Percentiles rank a stretch among this genome's conserved stretches.
These are phyloP conservation scores for Atta texana DNA, from an alignment of 1,140 invertebrate genomes.

Conservation along the genomic window DNA sequence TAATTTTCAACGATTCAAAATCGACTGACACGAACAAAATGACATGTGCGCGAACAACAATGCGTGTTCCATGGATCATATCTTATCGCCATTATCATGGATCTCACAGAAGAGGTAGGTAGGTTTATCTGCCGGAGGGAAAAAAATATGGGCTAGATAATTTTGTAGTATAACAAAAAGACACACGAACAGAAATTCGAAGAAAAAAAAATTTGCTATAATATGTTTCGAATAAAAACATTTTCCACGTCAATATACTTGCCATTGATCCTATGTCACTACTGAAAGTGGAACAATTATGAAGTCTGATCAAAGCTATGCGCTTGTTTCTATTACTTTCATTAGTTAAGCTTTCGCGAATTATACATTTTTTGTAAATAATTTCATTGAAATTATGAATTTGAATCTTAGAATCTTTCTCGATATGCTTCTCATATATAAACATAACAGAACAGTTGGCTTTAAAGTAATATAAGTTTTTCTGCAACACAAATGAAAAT, in stretches of 20 bases:
- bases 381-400: not conserved
- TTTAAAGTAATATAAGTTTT: not conserved
- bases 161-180: slow-evolving; percentile 68
- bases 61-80: slow-evolving; percentile 70
- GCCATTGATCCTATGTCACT: not conserved
- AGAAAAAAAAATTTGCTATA: not conserved
- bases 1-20: slow-evolving; percentile 48
- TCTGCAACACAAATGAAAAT: slow-evolving; percentile 31
- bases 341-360: not conserved
- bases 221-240: not conserved
- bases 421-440: not conserved
- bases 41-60: slow-evolving; percentile 71
- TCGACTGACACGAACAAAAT: slow-evolving; percentile 45
- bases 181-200: not conserved
- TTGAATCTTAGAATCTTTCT: not conserved
- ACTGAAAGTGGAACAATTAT: not conserved
- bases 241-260: slow-evolving; percentile 10
- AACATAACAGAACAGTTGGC: not conserved
- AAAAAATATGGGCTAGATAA: slow-evolving; percentile 65
- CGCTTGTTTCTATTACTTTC: not conserved
- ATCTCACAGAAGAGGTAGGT: slow-evolving; percentile 66
- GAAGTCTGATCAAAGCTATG: not conserved
- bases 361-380: not conserved
- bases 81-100: slow-evolving; percentile 78
- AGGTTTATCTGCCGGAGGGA: slow-evolving; percentile 59